These are phyloP conservation scores for Sarcophilus harrisii DNA, from an alignment of 2,797 vertebrate species.

Conservation along the genomic window DNA sequence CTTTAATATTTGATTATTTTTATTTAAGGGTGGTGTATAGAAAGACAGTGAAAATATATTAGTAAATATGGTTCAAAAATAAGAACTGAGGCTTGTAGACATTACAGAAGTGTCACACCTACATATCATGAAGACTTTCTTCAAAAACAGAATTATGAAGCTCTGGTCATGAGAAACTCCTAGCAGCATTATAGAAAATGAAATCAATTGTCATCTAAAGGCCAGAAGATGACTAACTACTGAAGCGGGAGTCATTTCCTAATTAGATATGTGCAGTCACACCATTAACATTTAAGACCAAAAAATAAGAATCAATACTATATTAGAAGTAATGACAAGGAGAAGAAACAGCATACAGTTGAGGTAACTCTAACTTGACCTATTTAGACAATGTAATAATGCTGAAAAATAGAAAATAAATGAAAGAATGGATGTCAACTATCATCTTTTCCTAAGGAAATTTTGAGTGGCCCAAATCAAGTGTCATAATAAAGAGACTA, in stretches of 20 bases:
- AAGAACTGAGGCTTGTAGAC: background rate
- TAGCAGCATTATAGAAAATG: background rate
- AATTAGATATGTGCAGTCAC: background rate
- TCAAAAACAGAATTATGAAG: background rate
- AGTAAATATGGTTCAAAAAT: background rate
- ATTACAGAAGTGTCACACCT: background rate
- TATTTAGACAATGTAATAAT: background rate
- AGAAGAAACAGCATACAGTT: background rate
- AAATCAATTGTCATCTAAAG: background rate
- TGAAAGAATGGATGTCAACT: background rate
- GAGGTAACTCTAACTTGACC: background rate
- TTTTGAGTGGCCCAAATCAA: background rate
- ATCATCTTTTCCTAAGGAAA: background rate
- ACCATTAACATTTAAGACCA: background rate
- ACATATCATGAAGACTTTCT: background rate
- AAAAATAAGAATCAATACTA: background rate
- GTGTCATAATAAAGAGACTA: background rate
- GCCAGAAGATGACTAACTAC: background rate
- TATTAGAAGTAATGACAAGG: background rate
- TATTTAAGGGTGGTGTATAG: background rate
- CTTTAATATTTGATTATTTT: background rate
- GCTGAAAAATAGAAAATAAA: background rate
- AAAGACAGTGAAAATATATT: background rate
- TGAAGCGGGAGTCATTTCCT: background rate
- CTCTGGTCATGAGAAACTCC: background rate